Evolutionary conservation across 2,888 invertebrate genomes (phyloP).

Genomic region (Mythimna vitellina): DNA sequence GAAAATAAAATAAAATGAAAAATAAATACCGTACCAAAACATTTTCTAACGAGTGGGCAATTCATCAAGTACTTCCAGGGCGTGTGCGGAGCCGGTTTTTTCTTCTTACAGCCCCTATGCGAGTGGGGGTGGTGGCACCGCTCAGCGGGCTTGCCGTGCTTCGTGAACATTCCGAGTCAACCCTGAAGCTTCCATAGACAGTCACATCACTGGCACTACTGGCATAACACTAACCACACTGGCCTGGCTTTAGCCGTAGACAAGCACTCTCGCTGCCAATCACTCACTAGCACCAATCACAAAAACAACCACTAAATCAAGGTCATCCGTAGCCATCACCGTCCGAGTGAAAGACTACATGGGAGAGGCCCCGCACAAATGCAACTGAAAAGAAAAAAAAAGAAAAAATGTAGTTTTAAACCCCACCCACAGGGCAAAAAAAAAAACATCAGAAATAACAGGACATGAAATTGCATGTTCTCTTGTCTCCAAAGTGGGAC

Average conservation of each 20-base stretch:
- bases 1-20: slow-evolving; percentile 68
- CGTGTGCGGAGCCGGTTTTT: slow-evolving; percentile 88
- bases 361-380: slow-evolving; percentile 78
- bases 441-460: slow-evolving; percentile 64
- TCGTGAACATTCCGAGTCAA: slow-evolving; percentile 89
- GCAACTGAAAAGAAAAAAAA: slow-evolving; percentile 90
- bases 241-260: slow-evolving; percentile 70
- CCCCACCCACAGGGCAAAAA: slow-evolving; percentile 64
- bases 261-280: slow-evolving; percentile 68
- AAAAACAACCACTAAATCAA: slow-evolving; percentile 81
- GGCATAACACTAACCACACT: slow-evolving; percentile 76
- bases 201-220: slow-evolving; percentile 87
- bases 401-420: slow-evolving; percentile 81
- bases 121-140: slow-evolving; percentile 85
- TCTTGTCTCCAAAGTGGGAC: slow-evolving; percentile 62
- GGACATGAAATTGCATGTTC: slow-evolving; percentile 63
- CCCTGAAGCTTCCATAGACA: slow-evolving; percentile 86
- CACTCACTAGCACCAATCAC: slow-evolving; percentile 83
- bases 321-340: slow-evolving; percentile 87
- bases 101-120: slow-evolving; percentile 88
- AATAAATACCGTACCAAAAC: slow-evolving; percentile 89
- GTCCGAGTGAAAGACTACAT: slow-evolving; percentile 80
- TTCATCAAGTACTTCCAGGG: slow-evolving; percentile 91
- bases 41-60: slow-evolving; percentile 91
- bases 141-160: slow-evolving; percentile 88